Percentiles rank a stretch among this genome's conserved stretches.
Evolutionary conservation across 2,888 invertebrate species (phyloP).

Genomic region (Urechis unicinctus): DNA sequence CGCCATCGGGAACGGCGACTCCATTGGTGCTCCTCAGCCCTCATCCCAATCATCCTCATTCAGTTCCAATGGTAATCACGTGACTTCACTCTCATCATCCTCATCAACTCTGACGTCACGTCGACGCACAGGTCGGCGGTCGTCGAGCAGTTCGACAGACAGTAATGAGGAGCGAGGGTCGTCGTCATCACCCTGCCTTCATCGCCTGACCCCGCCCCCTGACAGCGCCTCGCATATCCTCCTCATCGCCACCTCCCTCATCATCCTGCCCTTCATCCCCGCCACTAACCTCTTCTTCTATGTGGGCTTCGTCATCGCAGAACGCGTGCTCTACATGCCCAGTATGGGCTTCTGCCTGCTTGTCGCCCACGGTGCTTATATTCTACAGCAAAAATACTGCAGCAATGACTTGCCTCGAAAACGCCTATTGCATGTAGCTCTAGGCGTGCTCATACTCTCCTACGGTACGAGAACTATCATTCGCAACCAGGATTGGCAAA

Average conservation of each 20-base stretch:
- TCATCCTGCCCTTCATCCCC: slow-evolving; percentile 87
- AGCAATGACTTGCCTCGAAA: neutral
- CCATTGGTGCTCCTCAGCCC: neutral
- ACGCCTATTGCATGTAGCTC: neutral
- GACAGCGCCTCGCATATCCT: slow-evolving; percentile 11
- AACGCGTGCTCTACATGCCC: slow-evolving; percentile 89
- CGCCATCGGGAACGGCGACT: neutral
- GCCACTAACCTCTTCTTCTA: slow-evolving; percentile 95
- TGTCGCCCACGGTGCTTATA: slow-evolving; percentile 57
- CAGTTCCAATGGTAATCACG: neutral
- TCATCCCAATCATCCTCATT: neutral
- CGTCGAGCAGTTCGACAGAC: slow-evolving; percentile 25
- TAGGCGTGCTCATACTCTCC: slow-evolving; percentile 31
- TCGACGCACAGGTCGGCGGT: slow-evolving; percentile 2
- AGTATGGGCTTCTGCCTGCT: slow-evolving; percentile 91
- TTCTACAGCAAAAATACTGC: slow-evolving; percentile 16
- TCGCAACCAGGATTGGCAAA: slow-evolving; percentile 84
- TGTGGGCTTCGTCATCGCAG: slow-evolving; percentile 96
- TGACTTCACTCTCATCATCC: neutral
- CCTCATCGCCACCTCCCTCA: slow-evolving; percentile 59
- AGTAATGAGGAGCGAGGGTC: slow-evolving; percentile 18
- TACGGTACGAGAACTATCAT: slow-evolving; percentile 63
- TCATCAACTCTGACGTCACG: neutral
- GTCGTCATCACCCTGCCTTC: neutral
- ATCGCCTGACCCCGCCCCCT: neutral